phyloP scores from a whole-genome alignment of 2,888 invertebrate species.

The Ypsolopha sequella region DNA sequence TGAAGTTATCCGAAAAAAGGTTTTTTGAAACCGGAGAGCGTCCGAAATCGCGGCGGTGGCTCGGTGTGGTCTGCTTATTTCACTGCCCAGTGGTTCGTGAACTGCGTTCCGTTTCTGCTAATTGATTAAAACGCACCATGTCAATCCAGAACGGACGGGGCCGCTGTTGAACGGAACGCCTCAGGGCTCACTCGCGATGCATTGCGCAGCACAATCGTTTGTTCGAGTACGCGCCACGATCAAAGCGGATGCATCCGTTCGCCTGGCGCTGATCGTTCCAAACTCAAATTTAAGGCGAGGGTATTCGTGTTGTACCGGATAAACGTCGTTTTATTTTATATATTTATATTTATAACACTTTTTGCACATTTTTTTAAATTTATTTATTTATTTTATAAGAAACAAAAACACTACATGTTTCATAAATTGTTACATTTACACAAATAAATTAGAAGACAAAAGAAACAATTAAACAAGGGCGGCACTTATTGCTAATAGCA shows the following conservation, averaged over 20 bases:
- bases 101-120: conserved; percentile 50
- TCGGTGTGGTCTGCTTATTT: conserved; percentile 56
- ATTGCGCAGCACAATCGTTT: conserved; percentile 11
- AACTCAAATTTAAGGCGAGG: conserved; percentile 13
- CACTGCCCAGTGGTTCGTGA: conserved; percentile 58
- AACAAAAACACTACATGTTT: no score
- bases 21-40: conserved; percentile 50
- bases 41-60: conserved; percentile 31
- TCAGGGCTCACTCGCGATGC: conserved; percentile 2
- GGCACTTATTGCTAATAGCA: no score
- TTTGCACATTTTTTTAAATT: no score
- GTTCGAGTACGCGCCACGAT: conserved; percentile 17
- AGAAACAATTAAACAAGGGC: no score
- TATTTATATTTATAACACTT: no score
- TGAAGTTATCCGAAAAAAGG: conserved; percentile 16
- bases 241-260: conserved; percentile 23
- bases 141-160: conserved; percentile 33
- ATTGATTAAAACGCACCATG: conserved; percentile 69
- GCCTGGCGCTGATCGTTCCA: conserved; percentile 16
- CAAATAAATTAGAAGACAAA: no score
- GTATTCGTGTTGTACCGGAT: no score
- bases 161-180: not conserved
- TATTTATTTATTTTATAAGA: no score
- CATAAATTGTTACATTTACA: no score
- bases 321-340: no score